Base-by-base conservation (phyloP, 2,113 vertebrate genomes). In the Aleadryas rufinucha region DNA sequence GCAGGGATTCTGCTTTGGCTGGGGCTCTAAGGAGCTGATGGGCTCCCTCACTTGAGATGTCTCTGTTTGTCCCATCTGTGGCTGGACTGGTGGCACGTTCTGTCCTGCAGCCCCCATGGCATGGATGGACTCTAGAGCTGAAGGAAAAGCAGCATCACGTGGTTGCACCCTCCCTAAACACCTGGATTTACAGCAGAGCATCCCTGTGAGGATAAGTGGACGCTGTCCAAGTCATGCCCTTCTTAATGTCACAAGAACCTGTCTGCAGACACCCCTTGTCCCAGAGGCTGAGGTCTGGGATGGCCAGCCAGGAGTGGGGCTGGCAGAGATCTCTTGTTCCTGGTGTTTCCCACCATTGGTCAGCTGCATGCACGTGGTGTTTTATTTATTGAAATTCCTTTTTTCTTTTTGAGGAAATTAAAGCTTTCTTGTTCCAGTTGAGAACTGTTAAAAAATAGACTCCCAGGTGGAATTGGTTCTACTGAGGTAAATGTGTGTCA, bases 151-250 rank as follows among this genome's bases (percentile, higher is more conserved):
- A 33, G 9, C 2, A 0, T 39, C 13, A 6, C 2, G 2, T 57
- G 5, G 5, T 22, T 39, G 14, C 17, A 13, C 76, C 37, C 11
- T 93, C 47, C 17, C n/a, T 28, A 13, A 24, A 39, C 5, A 1
- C 50, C n/a, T 53, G 89, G 23, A 11, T 52, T 71, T 71, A 16
- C 5, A 47, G 65, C 50, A 71, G 42, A 28, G 15, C 30, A 31
- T 30, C 24, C 41, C 49, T 3, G 2, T 9, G 64, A 44, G 27
- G 27, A 50, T 7, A 3, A 52, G 30, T 5, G 15, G 69, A 1
- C 0, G 0, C 30, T 42, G 27, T 54, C 60, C n/a, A 26, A 30
- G 30, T 33, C 18, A 4, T 22, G 44, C 3, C 19, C 52, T 49
- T 45, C 9, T 33, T 4, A 2, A 2, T 10, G 39, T 49, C 0